Conservation (phyloP, 2,113 vertebrate genomes). For the Ifrita kowaldi region DNA sequence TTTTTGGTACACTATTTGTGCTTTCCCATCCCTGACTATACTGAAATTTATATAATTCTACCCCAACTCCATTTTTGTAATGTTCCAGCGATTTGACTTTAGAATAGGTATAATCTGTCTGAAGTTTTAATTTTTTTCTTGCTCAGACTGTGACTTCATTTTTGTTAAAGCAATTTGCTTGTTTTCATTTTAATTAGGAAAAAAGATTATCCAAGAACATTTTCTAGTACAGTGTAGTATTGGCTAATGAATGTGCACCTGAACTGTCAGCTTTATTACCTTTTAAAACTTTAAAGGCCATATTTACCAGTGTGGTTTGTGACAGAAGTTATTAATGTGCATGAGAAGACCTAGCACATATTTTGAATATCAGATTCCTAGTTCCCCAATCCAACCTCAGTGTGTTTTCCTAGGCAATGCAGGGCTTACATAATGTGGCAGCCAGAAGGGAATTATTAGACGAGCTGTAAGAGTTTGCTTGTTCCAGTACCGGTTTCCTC, state of each 20-base stretch:
- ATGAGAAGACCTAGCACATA: neutral
- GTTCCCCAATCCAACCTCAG: neutral
- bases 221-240: neutral
- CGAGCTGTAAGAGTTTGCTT: neutral
- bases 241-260: neutral
- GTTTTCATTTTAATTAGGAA: neutral
- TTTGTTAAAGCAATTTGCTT: neutral
- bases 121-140: neutral
- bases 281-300: neutral
- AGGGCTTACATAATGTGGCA: neutral
- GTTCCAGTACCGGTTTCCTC: neutral
- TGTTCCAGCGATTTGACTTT: neutral
- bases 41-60: neutral
- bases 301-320: neutral
- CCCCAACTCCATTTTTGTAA: neutral
- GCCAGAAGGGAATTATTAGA: neutral
- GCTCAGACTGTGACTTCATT: neutral
- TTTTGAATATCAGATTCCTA: neutral
- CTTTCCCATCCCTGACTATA: neutral
- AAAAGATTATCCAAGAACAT: neutral
- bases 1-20: neutral
- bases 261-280: neutral
- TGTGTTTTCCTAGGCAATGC: neutral
- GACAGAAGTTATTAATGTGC: neutral
- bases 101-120: neutral